A percentile compares a stretch with the other conserved stretches of the same genome.
Evolutionary conservation across 2,113 vertebrate genomes (phyloP).

Genomic region (Hippocampus zosterae): DNA sequence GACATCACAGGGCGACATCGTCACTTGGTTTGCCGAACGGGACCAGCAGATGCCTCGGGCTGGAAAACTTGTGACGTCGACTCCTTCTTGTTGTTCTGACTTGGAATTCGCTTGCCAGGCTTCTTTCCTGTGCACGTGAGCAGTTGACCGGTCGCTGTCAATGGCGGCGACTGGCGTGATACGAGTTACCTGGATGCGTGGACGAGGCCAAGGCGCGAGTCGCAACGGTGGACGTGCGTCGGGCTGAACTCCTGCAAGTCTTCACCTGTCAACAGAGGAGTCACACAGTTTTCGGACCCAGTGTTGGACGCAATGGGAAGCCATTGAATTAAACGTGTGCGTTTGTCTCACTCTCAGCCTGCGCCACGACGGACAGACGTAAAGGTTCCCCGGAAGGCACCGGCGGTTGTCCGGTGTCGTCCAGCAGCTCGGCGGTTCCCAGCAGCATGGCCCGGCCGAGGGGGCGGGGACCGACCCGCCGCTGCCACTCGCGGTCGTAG

Average conservation of each 20-base stretch:
- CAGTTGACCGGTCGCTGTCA: neutral
- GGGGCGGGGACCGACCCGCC: conserved; percentile 19
- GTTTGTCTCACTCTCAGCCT: conserved; percentile 82
- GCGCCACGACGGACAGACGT: conserved; percentile 80
- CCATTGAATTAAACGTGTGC: neutral
- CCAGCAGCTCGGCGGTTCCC: conserved; percentile 81
- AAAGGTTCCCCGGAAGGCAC: conserved; percentile 45
- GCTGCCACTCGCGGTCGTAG: conserved; percentile 26
- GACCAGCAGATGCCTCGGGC: conserved; percentile 60
- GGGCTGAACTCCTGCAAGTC: conserved; percentile 88
- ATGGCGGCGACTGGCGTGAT: neutral
- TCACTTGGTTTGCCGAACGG: conserved; percentile 10
- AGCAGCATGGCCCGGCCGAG: conserved; percentile 72
- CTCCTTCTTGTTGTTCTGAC: conserved; percentile 21
- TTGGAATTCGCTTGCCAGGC: neutral
- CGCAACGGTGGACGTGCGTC: conserved; percentile 74
- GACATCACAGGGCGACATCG: conserved; percentile 8
- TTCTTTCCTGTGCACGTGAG: neutral
- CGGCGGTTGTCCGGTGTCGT: conserved; percentile 37
- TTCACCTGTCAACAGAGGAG: conserved; percentile 70
- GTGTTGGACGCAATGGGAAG: too few relatives aligned
- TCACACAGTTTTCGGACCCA: too few relatives aligned
- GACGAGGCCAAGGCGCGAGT: conserved; percentile 52
- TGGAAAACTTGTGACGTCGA: conserved; percentile 26
- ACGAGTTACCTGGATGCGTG: conserved; percentile 41